Evolutionary conservation across 2,888 invertebrate genomes (phyloP).

Genomic region (Antitype chi): DNA sequence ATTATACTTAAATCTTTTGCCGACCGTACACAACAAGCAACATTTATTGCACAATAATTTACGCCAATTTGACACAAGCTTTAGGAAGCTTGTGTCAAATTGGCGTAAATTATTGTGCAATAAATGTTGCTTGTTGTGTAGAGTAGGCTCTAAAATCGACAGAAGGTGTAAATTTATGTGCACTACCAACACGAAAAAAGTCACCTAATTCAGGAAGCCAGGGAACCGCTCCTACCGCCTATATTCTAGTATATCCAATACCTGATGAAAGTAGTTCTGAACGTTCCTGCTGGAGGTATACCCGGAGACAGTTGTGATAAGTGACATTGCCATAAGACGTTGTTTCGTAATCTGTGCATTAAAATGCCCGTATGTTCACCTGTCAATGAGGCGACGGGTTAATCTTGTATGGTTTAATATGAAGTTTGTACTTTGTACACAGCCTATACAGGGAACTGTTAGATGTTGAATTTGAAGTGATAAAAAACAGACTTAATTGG

Average conservation of each 20-base stretch:
- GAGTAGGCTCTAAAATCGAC: constrained; percentile 26
- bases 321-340: constrained; percentile 63
- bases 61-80: constrained; percentile 7
- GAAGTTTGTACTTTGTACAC: constrained; percentile 5
- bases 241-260: constrained; percentile 11
- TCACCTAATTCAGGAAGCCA: constrained; percentile 44
- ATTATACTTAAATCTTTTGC: background rate
- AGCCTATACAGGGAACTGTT: background rate
- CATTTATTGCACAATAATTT: background rate
- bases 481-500: background rate
- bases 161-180: constrained; percentile 34
- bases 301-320: constrained; percentile 65
- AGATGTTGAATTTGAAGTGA: background rate
- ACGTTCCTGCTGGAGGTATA: constrained; percentile 42
- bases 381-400: constrained; percentile 44
- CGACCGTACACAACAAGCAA: background rate
- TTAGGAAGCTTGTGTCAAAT: constrained; percentile 35
- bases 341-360: constrained; percentile 58
- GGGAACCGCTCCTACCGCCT: constrained; percentile 20
- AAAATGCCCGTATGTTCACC: constrained; percentile 42
- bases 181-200: constrained; percentile 27
- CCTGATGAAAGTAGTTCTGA: constrained; percentile 53
- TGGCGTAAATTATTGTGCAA: background rate
- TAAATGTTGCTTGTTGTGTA: background rate
- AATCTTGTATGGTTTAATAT: constrained; percentile 31